A percentile compares a stretch with the other conserved stretches of the same genome.
Evolutionary conservation across 1,140 invertebrate genomes (phyloP).

Genomic region (Procambarus clarkii): DNA sequence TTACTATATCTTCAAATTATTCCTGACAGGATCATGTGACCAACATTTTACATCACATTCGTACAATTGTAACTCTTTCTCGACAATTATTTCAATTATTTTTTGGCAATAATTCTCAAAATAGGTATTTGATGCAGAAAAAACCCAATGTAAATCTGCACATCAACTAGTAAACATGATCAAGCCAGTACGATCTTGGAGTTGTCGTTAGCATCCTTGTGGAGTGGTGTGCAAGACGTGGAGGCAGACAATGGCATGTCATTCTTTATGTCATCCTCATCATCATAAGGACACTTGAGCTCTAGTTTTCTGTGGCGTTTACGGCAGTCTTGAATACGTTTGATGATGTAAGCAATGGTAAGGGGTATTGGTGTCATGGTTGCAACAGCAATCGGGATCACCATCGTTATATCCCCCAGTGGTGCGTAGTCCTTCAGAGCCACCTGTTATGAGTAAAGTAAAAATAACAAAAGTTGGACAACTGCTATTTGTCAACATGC

Average conservation of each 20-base stretch:
- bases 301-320: neutral
- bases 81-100: too few relatives aligned
- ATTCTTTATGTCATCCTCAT: conserved; percentile 12
- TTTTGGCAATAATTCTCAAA: too few relatives aligned
- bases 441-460: conserved; percentile 29
- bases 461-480: neutral
- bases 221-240: conserved; percentile 5
- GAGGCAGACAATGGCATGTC: neutral
- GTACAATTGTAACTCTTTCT: too few relatives aligned
- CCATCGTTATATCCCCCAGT: conserved; percentile 74
- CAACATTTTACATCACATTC: too few relatives aligned
- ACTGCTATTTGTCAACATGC: neutral
- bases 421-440: conserved; percentile 60
- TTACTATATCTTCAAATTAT: too few relatives aligned
- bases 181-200: conserved; percentile 19
- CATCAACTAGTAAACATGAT: too few relatives aligned
- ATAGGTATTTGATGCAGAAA: too few relatives aligned
- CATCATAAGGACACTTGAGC: neutral
- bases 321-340: conserved; percentile 20
- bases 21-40: too few relatives aligned
- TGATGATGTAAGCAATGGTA: conserved; percentile 71
- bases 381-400: conserved; percentile 91
- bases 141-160: too few relatives aligned
- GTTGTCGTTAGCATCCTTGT: conserved; percentile 17
- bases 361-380: conserved; percentile 96